Evolutionary conservation across 2,797 vertebrate species (phyloP), one percentile per base, ranked within the genome.

Genomic region (Apogon talboti): DNA sequence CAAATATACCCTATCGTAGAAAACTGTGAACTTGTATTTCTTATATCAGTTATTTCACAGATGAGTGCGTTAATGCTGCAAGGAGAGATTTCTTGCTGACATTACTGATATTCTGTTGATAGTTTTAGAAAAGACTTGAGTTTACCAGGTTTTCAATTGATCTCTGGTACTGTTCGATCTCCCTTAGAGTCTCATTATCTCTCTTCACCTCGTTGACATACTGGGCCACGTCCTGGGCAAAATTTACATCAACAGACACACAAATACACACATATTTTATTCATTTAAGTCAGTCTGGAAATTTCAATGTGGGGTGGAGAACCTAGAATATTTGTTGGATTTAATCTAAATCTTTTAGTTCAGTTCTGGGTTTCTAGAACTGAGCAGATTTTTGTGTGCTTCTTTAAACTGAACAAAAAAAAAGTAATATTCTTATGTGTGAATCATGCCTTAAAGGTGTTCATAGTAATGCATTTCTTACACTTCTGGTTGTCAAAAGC

Each of bases 191-290:
- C 92, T 98, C 97, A 18, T 96, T 97, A 89, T 98, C 97, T 86
- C 96, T 93, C 89, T 98, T 98, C 78, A 98, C 95, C 91, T 98
- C 96, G 66, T 98, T 98, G 84, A 98, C 96, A 74, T 96, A 98
- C 54, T 97, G 96, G 85, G 96, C 97, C 88, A 98, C 92, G 83
- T 98, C 97, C 97, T 98, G 74, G 46, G 78, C 9, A 65, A 51
- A 43, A 69, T 30, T 49, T 0, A 74, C 49, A 65, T 28, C 76
- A 47, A 84, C 8, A 72, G 0, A 75, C 5, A 65, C 49, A 79
- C 21, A 75, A 6, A 60, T 1, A 64, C n/a, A 76, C 55, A 74
- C 9, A 48, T 14, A 40, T 48, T 66, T 35, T 8, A 0, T 28
- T 38, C 1, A n/a, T 7, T 64, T 48, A 15, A 7, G 57, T 62